Percentiles rank a stretch among this genome's conserved stretches.
Evolutionary conservation across 1,140 invertebrate genomes (phyloP).

Genomic region (Octopus sinensis): DNA sequence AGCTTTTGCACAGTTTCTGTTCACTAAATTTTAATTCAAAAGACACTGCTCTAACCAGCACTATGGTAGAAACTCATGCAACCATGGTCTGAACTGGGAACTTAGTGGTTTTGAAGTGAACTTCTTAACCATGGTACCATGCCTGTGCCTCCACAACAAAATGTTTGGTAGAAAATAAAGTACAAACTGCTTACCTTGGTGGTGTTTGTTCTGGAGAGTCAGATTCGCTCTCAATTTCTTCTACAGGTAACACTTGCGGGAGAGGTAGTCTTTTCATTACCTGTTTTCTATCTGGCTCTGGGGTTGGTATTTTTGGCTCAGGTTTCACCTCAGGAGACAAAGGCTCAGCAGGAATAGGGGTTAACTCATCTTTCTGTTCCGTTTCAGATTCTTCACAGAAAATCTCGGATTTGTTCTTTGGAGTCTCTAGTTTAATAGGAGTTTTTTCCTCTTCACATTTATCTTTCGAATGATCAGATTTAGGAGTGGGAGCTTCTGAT

Average conservation of each 20-base stretch:
- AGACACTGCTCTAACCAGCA: no score
- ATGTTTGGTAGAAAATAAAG: neutral
- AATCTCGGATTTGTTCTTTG: slow-evolving; percentile 24
- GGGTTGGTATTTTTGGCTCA: neutral
- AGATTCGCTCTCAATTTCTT: slow-evolving; percentile 38
- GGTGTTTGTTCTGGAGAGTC: slow-evolving; percentile 41
- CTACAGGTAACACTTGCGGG: slow-evolving; percentile 40
- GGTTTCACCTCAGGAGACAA: neutral
- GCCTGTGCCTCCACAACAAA: no score
- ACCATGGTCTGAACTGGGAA: no score
- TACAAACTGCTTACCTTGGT: slow-evolving; percentile 34
- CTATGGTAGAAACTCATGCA: no score
- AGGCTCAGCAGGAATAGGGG: neutral
- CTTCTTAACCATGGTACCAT: no score
- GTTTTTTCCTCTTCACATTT: slow-evolving; percentile 33
- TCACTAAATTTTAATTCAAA: no score
- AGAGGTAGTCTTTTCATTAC: slow-evolving; percentile 32
- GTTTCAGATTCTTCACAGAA: slow-evolving; percentile 15
- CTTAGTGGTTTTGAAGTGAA: no score
- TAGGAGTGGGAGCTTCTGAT: slow-evolving; percentile 12
- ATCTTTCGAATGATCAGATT: slow-evolving; percentile 19
- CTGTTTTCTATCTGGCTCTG: slow-evolving; percentile 1
- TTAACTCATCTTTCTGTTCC: neutral
- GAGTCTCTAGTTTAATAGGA: slow-evolving; percentile 41
- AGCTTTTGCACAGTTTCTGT: no score